Evolutionary conservation across 1,140 invertebrate genomes (phyloP).

Genomic region (Trichonephila clavata): DNA sequence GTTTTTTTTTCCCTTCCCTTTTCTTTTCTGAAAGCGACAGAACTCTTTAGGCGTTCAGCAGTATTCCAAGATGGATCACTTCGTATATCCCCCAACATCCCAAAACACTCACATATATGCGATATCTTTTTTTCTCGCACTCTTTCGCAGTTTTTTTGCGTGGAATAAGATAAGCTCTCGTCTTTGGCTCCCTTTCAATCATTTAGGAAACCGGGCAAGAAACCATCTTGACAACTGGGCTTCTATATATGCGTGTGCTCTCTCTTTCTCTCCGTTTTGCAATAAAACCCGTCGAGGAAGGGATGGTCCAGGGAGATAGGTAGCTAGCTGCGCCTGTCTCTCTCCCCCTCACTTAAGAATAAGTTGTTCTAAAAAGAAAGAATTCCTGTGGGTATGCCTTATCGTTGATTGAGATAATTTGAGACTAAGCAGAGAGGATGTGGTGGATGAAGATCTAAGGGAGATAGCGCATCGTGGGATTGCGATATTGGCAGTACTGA

Average conservation of each 20-base stretch:
- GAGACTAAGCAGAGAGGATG: background rate
- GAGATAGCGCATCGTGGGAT: background rate
- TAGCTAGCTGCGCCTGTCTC: background rate
- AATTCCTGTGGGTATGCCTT: background rate
- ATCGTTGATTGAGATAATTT: constrained; percentile 9
- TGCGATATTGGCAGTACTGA: too few species aligned
- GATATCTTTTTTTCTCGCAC: constrained; percentile 42
- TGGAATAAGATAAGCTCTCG: constrained; percentile 63
- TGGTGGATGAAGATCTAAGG: background rate
- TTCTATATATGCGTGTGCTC: constrained; percentile 31
- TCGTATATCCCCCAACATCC: constrained; percentile 57
- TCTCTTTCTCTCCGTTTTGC: background rate
- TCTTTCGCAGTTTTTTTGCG: background rate
- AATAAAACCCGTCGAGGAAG: background rate
- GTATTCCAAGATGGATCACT: constrained; percentile 60
- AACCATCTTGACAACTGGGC: constrained; percentile 71
- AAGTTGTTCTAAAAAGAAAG: background rate
- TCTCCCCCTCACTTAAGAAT: background rate
- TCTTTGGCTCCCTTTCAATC: constrained; percentile 76
- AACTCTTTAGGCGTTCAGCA: constrained; percentile 66
- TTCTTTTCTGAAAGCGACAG: constrained; percentile 33
- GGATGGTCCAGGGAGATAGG: background rate
- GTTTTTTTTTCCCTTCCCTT: background rate
- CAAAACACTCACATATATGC: constrained; percentile 71
- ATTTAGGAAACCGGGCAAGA: constrained; percentile 69